Conservation (phyloP, 2,888 invertebrate genomes). For the Nomada lathburiana region DNA sequence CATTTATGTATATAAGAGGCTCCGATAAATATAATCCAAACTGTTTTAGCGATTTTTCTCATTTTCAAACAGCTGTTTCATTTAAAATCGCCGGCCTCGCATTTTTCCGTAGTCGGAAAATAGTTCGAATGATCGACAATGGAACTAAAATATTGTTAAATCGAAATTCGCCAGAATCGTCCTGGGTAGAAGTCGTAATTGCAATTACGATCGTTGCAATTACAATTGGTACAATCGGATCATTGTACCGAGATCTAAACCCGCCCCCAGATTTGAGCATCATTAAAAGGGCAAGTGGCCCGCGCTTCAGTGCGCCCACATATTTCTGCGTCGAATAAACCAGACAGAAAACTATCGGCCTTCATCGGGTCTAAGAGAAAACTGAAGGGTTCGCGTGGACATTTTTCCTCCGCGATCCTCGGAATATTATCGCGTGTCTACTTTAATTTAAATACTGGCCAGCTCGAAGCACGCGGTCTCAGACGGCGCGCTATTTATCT, state of each 20-base stretch:
- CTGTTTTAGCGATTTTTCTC: too few relatives aligned
- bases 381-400: conserved; percentile 55
- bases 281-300: conserved; percentile 30
- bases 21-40: too few relatives aligned
- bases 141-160: too few relatives aligned
- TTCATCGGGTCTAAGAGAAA: conserved; percentile 58
- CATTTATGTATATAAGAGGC: too few relatives aligned
- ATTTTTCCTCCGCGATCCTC: conserved; percentile 22
- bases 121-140: too few relatives aligned
- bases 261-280: conserved; percentile 3
- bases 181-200: too few relatives aligned
- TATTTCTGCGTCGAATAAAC: conserved; percentile 1
- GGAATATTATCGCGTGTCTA: conserved; percentile 31
- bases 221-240: not conserved
- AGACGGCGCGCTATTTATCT: conserved; percentile 5
- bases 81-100: too few relatives aligned
- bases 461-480: not conserved
- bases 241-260: not conserved
- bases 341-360: conserved; percentile 60
- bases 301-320: conserved; percentile 27
- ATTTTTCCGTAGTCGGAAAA: too few relatives aligned
- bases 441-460: conserved; percentile 57
- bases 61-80: too few relatives aligned
- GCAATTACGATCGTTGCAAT: too few relatives aligned
- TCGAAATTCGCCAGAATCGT: too few relatives aligned